Evolutionary conservation across 2,113 vertebrate genomes (phyloP).

Genomic region (Datnioides undecimradiatus): DNA sequence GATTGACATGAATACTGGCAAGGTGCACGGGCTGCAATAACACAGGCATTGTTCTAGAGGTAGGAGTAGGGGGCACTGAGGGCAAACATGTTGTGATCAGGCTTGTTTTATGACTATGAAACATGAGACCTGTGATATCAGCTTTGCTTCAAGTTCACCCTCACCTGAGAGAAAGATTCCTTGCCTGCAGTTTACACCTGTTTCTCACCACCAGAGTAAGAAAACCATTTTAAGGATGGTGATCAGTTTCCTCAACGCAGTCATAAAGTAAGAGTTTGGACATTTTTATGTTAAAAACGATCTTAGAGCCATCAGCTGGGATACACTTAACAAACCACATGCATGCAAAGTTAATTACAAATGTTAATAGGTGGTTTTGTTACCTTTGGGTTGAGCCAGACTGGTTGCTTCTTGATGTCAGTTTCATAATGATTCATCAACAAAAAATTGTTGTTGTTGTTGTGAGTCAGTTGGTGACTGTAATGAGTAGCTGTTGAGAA

Average conservation of each 20-base stretch:
- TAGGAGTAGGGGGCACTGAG: background rate
- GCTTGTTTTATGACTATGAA: background rate
- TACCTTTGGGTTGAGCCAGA: background rate
- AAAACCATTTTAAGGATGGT: too few relatives aligned
- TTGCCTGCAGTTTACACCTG: background rate
- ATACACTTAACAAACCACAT: too few relatives aligned
- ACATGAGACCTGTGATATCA: background rate
- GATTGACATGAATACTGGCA: constrained; percentile 12
- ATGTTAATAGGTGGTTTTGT: background rate
- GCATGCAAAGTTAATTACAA: too few relatives aligned
- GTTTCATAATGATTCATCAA: background rate
- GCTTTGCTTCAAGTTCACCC: background rate
- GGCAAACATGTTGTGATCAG: constrained; percentile 11
- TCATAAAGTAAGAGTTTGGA: background rate
- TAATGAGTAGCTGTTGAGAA: background rate
- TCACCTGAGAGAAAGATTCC: background rate
- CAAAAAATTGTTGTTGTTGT: background rate
- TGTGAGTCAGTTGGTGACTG: constrained; percentile 1
- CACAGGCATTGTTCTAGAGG: constrained; percentile 13
- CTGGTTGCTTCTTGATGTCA: background rate
- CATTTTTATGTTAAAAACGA: too few relatives aligned
- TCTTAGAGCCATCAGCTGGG: too few relatives aligned
- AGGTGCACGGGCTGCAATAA: background rate
- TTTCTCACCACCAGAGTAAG: background rate
- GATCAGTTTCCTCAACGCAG: background rate